Evolutionary conservation across 2,888 invertebrate genomes (phyloP), one percentile per base, ranked within the genome.

Genomic region (Ophion obscuratus): DNA sequence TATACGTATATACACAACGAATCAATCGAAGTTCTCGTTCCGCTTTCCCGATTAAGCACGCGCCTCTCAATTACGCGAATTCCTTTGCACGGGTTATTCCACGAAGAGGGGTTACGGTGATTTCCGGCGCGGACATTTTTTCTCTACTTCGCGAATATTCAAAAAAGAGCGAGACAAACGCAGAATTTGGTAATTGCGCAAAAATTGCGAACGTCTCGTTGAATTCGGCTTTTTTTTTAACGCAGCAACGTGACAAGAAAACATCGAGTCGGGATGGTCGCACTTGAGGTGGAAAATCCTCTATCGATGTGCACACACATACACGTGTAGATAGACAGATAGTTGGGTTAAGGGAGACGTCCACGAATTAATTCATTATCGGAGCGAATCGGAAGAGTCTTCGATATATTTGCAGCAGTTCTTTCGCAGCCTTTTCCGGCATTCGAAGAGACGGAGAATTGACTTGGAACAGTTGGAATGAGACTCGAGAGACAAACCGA

Each of bases 321-420:
- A 47, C n/a, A 1, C 20, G 14, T 57, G n/a, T 70, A 14, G 47
- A 17, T 17, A 71, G 20, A n/a, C 47, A 61, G 74, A 75, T 67
- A 36, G 44, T 66, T 70, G 74, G 64, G 71, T 66, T 81, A 53
- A 64, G 59, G 62, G 77, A 82, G 75, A 70, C 78, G 66, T 85
- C 75, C 77, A 59, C 66, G 76, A 84, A 79, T 87, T 86, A 85
- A 88, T 88, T 88, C 84, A 86, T 87, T 88, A 86, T 76, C 78
- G 79, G 83, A 86, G 76, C 79, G 80, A 79, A 85, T 76, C 75
- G 80, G 27, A 44, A 31, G 68, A 73, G 31, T 67, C 20, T 68
- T 53, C 68, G 64, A 47, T 44, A n/a, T 47, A 47, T 64, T 64
- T 64, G 27, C 31, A 36, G 36, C 27, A 40, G 24, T 62, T 81